Conservation (phyloP, 2,888 invertebrate genomes). For the Deilephila porcellus region DNA sequence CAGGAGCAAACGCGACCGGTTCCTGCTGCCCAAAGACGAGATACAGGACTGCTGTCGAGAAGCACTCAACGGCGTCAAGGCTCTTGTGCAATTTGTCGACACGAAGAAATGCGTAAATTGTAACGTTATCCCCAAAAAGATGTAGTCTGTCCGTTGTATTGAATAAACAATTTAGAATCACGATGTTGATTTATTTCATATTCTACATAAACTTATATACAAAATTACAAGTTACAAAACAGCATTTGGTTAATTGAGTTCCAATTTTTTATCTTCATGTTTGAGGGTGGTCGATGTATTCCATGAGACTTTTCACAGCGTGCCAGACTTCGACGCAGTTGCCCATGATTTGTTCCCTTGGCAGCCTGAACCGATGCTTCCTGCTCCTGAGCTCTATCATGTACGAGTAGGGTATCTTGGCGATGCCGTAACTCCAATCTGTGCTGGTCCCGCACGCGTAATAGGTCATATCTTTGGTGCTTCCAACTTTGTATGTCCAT, state of each 20-base stretch:
- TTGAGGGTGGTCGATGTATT: slow-evolving; percentile 62
- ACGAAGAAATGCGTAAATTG: slow-evolving; percentile 64
- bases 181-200: slow-evolving; percentile 27
- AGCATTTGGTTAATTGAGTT: background rate
- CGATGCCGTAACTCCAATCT: slow-evolving; percentile 77
- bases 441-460: slow-evolving; percentile 76
- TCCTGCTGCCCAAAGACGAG: slow-evolving; percentile 66
- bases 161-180: slow-evolving; percentile 31
- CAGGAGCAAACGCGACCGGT: slow-evolving; percentile 68
- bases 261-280: background rate
- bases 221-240: slow-evolving; percentile 16
- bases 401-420: slow-evolving; percentile 76
- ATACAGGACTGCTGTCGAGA: slow-evolving; percentile 71
- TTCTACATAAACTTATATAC: slow-evolving; percentile 24
- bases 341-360: slow-evolving; percentile 68
- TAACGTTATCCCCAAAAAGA: slow-evolving; percentile 48
- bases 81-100: slow-evolving; percentile 67
- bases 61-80: slow-evolving; percentile 62
- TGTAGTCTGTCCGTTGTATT: slow-evolving; percentile 33
- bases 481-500: slow-evolving; percentile 74
- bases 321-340: slow-evolving; percentile 70
- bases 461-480: slow-evolving; percentile 76
- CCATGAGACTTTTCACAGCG: slow-evolving; percentile 68
- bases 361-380: slow-evolving; percentile 68
- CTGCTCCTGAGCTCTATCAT: slow-evolving; percentile 75